These are phyloP conservation scores for Cherax destructor DNA, from an alignment of 1,140 invertebrate species.

Conservation along the genomic window DNA sequence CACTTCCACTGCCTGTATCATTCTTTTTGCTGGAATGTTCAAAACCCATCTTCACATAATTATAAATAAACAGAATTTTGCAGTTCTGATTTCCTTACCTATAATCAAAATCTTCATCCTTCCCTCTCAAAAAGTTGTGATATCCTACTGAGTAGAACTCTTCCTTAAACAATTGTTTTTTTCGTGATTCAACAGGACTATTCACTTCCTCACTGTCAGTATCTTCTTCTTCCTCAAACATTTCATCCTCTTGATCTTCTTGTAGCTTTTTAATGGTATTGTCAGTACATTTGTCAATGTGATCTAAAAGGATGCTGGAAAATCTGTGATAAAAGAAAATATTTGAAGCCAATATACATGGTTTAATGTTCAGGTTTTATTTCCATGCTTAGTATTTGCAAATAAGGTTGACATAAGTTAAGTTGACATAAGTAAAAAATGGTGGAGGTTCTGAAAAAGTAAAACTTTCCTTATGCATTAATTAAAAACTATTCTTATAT, in stretches of 20 bases:
- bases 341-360: background rate
- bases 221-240: constrained; percentile 32
- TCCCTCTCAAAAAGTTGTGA: constrained; percentile 24
- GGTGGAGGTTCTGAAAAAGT: too few species aligned
- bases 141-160: constrained; percentile 42
- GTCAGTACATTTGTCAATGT: constrained; percentile 31
- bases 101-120: constrained; percentile 38
- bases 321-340: constrained; percentile 17
- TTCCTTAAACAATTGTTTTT: constrained; percentile 40
- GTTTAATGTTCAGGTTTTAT: too few species aligned
- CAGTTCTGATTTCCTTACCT: constrained; percentile 10
- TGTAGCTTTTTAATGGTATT: constrained; percentile 28
- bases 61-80: too few species aligned
- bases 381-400: too few species aligned
- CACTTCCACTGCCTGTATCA: too few species aligned
- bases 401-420: too few species aligned
- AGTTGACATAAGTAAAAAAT: too few species aligned
- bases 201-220: constrained; percentile 8
- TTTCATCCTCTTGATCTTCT: constrained; percentile 42
- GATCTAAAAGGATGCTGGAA: constrained; percentile 30
- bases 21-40: too few species aligned
- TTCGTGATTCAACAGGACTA: constrained; percentile 14
- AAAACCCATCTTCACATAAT: too few species aligned
- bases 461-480: too few species aligned
- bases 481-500: too few species aligned